phyloP scores from a whole-genome alignment of 2,888 invertebrate species.

The Drosophila birchii region DNA sequence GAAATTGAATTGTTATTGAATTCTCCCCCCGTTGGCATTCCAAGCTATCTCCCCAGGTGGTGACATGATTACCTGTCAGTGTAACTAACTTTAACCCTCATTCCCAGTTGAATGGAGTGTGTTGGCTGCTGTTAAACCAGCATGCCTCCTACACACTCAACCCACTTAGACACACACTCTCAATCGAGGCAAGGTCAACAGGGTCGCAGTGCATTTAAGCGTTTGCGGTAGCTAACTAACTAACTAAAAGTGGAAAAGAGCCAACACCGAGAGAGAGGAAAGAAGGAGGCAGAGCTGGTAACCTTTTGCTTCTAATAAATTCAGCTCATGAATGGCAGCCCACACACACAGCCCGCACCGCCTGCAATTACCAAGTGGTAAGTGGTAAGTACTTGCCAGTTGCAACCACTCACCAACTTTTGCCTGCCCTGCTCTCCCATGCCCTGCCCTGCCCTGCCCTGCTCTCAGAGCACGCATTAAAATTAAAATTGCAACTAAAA shows the following conservation, averaged over 20 bases:
- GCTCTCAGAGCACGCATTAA: conserved; percentile 35
- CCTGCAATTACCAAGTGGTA: conserved; percentile 40
- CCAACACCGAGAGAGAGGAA: conserved; percentile 1
- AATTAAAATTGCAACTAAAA: conserved; percentile 48
- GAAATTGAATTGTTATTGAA: conserved; percentile 35
- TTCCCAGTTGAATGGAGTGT: conserved; percentile 19
- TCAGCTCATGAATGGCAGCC: conserved; percentile 60
- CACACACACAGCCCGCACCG: conserved; percentile 20
- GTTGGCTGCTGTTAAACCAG: conserved; percentile 24
- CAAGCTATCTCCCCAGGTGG: conserved; percentile 30
- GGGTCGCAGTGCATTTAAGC: conserved; percentile 61
- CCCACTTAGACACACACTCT: conserved; percentile 15
- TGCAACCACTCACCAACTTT: conserved; percentile 34
- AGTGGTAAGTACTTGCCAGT: conserved; percentile 23
- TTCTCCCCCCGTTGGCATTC: conserved; percentile 17
- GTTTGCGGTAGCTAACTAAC: conserved; percentile 50
- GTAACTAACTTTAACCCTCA: conserved; percentile 33
- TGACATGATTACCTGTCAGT: conserved; percentile 34
- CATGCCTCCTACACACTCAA: conserved; percentile 8
- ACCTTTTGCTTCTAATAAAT: conserved; percentile 62
- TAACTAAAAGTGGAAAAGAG: conserved; percentile 34
- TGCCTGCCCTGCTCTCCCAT: conserved; percentile 7
- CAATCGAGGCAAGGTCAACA: conserved; percentile 63
- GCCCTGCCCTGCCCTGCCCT: conserved; percentile 8
- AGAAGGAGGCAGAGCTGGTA: conserved; percentile 9